Conservation (phyloP, 2,797 vertebrate species). For the Martes flavigula region DNA sequence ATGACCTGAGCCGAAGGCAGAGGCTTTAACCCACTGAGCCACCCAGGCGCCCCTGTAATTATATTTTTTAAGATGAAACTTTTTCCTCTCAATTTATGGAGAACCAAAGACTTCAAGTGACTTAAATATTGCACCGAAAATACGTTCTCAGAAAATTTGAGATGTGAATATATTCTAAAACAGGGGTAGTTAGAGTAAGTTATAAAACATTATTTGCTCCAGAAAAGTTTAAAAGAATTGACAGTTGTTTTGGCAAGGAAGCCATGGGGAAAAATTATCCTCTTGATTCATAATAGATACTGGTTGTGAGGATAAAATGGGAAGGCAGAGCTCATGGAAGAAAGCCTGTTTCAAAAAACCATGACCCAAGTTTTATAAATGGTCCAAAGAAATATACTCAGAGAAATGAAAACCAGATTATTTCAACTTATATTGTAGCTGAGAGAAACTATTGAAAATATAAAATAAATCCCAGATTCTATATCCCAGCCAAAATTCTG, state of each 20-base stretch:
- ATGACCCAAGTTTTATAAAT: constrained; percentile 69
- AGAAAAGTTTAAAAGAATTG: constrained; percentile 40
- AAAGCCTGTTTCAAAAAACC: constrained; percentile 77
- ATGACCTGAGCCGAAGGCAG: no score
- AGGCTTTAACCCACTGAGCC: no score
- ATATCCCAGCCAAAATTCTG: constrained; percentile 18
- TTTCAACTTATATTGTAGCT: constrained; percentile 55
- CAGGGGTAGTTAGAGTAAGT: constrained; percentile 37
- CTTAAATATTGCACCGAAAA: constrained; percentile 13
- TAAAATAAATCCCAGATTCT: constrained; percentile 47
- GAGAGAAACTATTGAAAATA: constrained; percentile 48
- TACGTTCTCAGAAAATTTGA: neutral
- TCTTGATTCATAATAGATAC: constrained; percentile 70
- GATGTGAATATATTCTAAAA: constrained; percentile 41
- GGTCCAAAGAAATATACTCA: constrained; percentile 55
- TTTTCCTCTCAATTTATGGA: neutral
- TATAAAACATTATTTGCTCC: constrained; percentile 36
- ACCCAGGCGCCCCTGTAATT: no score
- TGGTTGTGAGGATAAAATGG: constrained; percentile 69
- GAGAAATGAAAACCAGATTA: constrained; percentile 55
- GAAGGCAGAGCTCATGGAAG: constrained; percentile 66
- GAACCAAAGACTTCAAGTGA: neutral
- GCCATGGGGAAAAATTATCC: constrained; percentile 66
- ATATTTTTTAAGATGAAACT: neutral
- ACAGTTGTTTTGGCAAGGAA: constrained; percentile 62